A percentile compares a stretch with the other conserved stretches of the same genome.
Conservation (phyloP, 2,888 invertebrate species). For the Liopterus haemorrhoidalis region DNA sequence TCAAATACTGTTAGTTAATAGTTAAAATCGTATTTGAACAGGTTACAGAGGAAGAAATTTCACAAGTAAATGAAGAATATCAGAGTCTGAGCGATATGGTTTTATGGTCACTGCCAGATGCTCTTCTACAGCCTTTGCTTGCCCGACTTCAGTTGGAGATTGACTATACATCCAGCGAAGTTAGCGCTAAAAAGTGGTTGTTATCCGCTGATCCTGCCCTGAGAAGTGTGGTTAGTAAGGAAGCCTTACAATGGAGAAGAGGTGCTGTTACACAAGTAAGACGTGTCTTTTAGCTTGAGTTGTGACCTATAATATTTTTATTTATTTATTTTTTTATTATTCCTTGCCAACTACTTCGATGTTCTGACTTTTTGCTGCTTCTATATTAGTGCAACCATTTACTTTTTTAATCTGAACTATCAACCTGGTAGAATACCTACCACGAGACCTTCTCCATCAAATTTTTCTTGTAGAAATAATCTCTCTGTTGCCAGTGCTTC, state of each 20-base stretch:
- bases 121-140: slow-evolving; percentile 69
- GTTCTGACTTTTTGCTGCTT: too few species aligned
- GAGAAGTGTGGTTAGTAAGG: slow-evolving; percentile 76
- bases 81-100: slow-evolving; percentile 73
- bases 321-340: too few species aligned
- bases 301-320: too few species aligned
- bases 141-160: slow-evolving; percentile 64
- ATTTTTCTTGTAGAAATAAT: too few species aligned
- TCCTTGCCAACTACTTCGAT: too few species aligned
- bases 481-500: too few species aligned
- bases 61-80: slow-evolving; percentile 63
- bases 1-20: slow-evolving; percentile 8
- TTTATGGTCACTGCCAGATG: slow-evolving; percentile 72
- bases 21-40: slow-evolving; percentile 43
- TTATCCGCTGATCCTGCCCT: slow-evolving; percentile 68
- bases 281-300: background rate
- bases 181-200: slow-evolving; percentile 65
- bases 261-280: slow-evolving; percentile 51
- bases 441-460: too few species aligned
- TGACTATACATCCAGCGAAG: slow-evolving; percentile 42
- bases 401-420: too few species aligned
- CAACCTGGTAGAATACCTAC: too few species aligned
- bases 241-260: slow-evolving; percentile 75
- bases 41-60: slow-evolving; percentile 67
- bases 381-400: too few species aligned